Base-by-base conservation (phyloP, 2,888 invertebrate species). In the Aplocera efformata region DNA sequence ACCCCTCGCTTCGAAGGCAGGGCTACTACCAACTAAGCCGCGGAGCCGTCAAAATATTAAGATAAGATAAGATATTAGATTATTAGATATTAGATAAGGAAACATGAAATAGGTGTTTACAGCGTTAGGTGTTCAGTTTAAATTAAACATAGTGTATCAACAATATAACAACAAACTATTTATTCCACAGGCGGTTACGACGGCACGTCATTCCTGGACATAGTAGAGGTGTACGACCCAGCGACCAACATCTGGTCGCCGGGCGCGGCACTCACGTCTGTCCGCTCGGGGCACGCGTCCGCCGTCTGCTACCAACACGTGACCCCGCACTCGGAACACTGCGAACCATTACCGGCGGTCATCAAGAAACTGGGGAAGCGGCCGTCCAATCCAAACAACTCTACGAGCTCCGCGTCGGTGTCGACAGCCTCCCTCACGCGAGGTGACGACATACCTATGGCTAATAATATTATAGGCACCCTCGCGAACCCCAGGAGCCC, bases 171-270 rank as follows among this genome's bases (percentile, higher is more conserved):
- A 22, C 5, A 8, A 30, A 7, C 7, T 32, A 10, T 42, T 11
- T 54, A 36, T 13, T 50, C 71, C 81, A 7, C 71, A 95, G 97
- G 97, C 38, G 97, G 97, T 1, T 98, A 96, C 79, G 96, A 97
- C 81, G 97, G 97, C 35, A 91, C 91, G 23, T 91, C 93, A 43
- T 97, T 98, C 82, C 85, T 97, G 26, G 91, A 93, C 48, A 94
- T 94, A 32, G 96, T 97, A 10, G 97, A 98, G 81, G 94, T 96
- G 41, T 98, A 96, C 78, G 94, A 97, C 73, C 95, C 96, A 3
- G 83, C 88, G 1, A 89, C 88, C 27, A 91, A 97, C 78, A 72
- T 83, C 9, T 98, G 98, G 98, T 89, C 90, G 48, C 89, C 91
- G 50, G 95, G 96, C 24, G 90, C 93, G 4, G 90, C 94, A 3